Conservation (phyloP, 2,888 invertebrate species). For the Pardosa pseudoannulata region DNA sequence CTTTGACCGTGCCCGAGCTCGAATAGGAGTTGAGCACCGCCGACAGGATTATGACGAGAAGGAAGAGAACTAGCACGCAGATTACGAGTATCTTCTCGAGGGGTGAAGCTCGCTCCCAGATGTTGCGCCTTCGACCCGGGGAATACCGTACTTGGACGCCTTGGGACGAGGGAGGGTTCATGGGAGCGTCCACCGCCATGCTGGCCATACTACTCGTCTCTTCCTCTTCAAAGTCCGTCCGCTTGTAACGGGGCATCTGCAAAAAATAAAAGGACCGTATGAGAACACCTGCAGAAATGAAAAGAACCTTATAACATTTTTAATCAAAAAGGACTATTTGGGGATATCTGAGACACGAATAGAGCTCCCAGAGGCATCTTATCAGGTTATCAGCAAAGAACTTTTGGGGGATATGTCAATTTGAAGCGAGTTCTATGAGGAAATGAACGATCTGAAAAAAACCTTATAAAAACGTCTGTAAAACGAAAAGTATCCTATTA, state of each 20-base stretch:
- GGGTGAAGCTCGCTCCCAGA: constrained; percentile 74
- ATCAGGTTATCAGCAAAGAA: no score
- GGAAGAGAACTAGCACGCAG: constrained; percentile 60
- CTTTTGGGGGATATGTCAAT: no score
- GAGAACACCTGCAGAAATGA: no score
- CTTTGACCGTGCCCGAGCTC: constrained; percentile 36
- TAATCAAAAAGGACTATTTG: no score
- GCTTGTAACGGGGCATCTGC: constrained; percentile 74
- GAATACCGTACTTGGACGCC: constrained; percentile 57
- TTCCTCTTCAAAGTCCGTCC: constrained; percentile 75
- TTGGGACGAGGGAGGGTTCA: constrained; percentile 39
- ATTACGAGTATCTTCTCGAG: constrained; percentile 74
- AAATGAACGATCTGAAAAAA: no score
- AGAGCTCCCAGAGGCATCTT: no score
- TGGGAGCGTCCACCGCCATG: constrained; percentile 74
- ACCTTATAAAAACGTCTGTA: no score
- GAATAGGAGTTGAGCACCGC: constrained; percentile 44
- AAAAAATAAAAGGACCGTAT: background rate
- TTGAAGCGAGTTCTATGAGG: no score
- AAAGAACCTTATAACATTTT: no score
- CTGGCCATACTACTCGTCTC: constrained; percentile 74
- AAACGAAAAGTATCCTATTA: no score
- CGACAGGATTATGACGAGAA: constrained; percentile 73
- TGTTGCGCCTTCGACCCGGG: constrained; percentile 63
- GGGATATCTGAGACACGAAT: no score